Evolutionary conservation across 2,797 vertebrate genomes (phyloP).

Genomic region (Lithobates pipiens): DNA sequence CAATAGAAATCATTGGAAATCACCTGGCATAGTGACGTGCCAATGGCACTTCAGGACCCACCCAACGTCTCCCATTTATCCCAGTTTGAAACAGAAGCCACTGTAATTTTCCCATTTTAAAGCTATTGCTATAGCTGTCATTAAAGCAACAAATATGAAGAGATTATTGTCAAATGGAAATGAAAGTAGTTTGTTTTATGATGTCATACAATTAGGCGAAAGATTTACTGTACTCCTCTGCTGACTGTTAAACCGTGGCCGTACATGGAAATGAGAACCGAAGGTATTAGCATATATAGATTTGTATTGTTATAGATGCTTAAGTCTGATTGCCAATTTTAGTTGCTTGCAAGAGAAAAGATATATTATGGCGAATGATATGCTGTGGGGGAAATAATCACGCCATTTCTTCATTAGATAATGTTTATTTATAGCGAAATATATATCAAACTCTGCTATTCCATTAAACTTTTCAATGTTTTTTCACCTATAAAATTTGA

Average conservation of each 20-base stretch:
- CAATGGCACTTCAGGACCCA: neutral
- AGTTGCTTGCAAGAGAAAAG: slow-evolving; percentile 70
- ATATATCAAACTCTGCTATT: slow-evolving; percentile 77
- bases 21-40: neutral
- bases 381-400: slow-evolving; percentile 76
- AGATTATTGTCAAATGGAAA: slow-evolving; percentile 55
- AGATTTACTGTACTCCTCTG: slow-evolving; percentile 46
- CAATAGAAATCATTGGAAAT: neutral
- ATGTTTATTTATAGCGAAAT: slow-evolving; percentile 79
- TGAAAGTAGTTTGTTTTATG: slow-evolving; percentile 46
- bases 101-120: neutral
- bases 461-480: slow-evolving; percentile 81
- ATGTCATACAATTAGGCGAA: slow-evolving; percentile 58
- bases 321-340: slow-evolving; percentile 72
- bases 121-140: slow-evolving; percentile 18
- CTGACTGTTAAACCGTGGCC: slow-evolving; percentile 22
- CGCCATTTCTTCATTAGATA: slow-evolving; percentile 80
- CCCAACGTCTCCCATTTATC: neutral
- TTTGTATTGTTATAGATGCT: slow-evolving; percentile 67
- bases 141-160: slow-evolving; percentile 36
- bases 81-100: neutral
- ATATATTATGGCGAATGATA: slow-evolving; percentile 72
- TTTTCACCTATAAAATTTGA: slow-evolving; percentile 83
- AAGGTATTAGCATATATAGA: slow-evolving; percentile 72
- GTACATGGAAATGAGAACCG: slow-evolving; percentile 64